Conservation (phyloP, 2,113 vertebrate genomes). For the Petaurus breviceps region DNA sequence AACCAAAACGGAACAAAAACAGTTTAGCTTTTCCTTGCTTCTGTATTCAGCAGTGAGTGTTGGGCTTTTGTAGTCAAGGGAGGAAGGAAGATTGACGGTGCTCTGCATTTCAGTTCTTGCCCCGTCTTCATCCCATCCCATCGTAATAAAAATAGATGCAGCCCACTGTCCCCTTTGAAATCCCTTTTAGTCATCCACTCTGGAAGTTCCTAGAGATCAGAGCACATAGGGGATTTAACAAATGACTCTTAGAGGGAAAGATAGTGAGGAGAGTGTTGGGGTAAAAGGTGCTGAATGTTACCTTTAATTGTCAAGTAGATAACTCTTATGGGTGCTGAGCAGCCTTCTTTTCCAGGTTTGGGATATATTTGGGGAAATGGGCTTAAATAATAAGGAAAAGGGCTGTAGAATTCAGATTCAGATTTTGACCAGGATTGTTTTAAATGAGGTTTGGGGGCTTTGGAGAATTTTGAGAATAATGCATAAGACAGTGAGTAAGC, state of each 20-base stretch:
- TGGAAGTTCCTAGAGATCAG: not conserved
- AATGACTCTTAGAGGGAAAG: conserved; percentile 24
- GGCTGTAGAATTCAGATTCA: conserved; percentile 20
- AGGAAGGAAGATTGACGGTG: not conserved
- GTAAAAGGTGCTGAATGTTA: not conserved
- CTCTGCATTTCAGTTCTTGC: no score
- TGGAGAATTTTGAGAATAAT: not conserved
- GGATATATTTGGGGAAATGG: conserved; percentile 8
- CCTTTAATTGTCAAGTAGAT: not conserved
- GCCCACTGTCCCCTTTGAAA: not conserved
- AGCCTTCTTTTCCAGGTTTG: conserved; percentile 12
- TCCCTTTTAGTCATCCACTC: not conserved
- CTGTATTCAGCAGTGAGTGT: not conserved
- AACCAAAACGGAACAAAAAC: not conserved
- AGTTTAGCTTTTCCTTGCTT: not conserved
- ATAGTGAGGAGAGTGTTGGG: not conserved
- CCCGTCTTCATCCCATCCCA: not conserved
- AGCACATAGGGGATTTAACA: not conserved
- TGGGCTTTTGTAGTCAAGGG: not conserved
- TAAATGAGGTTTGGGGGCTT: conserved; percentile 11
- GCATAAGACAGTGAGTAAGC: not conserved
- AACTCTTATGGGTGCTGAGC: not conserved
- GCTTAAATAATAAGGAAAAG: conserved; percentile 6
- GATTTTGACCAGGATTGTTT: conserved; percentile 27
- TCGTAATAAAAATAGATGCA: not conserved